A percentile compares a stretch with the other conserved stretches of the same genome.
Conservation (phyloP, 53 echinoderm and acorn worm species). For the Echinarachnius parma region DNA sequence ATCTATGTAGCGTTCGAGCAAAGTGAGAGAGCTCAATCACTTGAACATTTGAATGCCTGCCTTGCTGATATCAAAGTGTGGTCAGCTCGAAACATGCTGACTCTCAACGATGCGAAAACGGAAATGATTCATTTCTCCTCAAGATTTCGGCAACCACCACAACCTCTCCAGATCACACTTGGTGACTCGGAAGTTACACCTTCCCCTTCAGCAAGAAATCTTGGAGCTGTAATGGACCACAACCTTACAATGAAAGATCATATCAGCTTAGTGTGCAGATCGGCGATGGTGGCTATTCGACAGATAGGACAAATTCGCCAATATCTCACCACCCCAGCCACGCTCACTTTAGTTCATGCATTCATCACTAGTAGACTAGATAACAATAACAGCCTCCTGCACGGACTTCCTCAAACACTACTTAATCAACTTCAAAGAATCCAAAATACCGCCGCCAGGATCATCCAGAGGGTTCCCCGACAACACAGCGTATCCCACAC, state of each 20-base stretch:
- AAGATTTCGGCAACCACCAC: background rate
- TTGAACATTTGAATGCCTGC: slow-evolving; percentile 14
- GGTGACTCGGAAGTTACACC: background rate
- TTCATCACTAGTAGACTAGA: no score
- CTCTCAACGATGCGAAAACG: slow-evolving; percentile 7
- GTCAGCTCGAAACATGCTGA: slow-evolving; percentile 14
- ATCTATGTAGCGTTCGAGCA: slow-evolving; percentile 17
- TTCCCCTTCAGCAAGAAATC: no score
- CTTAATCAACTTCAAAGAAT: slow-evolving; percentile 12
- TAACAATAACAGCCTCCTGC: no score
- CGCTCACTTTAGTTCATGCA: no score
- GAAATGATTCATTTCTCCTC: slow-evolving; percentile 32
- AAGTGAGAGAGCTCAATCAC: background rate
- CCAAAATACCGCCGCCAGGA: background rate
- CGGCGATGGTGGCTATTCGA: no score
- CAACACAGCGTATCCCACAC: background rate
- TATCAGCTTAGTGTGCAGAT: no score
- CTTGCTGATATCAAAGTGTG: slow-evolving; percentile 26
- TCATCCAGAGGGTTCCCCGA: background rate
- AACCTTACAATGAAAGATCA: no score
- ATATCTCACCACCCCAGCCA: no score
- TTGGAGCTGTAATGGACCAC: no score
- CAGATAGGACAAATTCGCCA: no score
- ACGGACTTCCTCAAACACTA: background rate
- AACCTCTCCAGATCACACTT: background rate